Percentiles rank a stretch among this genome's conserved stretches.
phyloP scores from a whole-genome alignment of 2,888 invertebrate species.

The Ectemnius cavifrons region DNA sequence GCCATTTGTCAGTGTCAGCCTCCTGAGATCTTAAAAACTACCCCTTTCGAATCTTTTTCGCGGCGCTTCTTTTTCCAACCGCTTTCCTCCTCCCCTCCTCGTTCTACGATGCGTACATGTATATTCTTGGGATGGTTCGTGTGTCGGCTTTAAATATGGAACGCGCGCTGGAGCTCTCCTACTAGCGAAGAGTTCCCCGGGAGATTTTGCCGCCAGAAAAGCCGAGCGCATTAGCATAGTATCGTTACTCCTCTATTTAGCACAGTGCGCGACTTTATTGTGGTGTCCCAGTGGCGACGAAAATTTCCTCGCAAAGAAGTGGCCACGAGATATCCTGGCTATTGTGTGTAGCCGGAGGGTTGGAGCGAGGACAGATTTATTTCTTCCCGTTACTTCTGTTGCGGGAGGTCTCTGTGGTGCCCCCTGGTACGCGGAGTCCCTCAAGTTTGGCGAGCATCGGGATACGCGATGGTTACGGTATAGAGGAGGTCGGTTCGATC shows the following conservation, averaged over 20 bases:
- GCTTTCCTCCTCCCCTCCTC: background rate
- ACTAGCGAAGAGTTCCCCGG: background rate
- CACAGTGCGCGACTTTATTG: too few relatives aligned
- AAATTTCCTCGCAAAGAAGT: background rate
- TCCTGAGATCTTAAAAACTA: slow-evolving; percentile 63
- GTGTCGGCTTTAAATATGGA: slow-evolving; percentile 4
- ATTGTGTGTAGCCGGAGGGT: background rate
- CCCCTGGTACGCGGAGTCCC: too few relatives aligned
- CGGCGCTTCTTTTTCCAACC: slow-evolving; percentile 9
- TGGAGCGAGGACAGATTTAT: slow-evolving; percentile 24
- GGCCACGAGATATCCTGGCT: background rate
- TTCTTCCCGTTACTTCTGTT: background rate
- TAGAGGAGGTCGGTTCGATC: slow-evolving; percentile 16
- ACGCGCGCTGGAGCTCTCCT: background rate
- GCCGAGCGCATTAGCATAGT: too few relatives aligned
- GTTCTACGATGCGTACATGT: slow-evolving; percentile 11
- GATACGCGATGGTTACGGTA: background rate
- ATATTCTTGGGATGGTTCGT: slow-evolving; percentile 29
- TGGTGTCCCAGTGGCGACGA: background rate
- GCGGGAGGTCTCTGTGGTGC: too few relatives aligned
- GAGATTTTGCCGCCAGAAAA: background rate
- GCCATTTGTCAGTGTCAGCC: slow-evolving; percentile 70
- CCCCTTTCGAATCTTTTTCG: slow-evolving; percentile 20
- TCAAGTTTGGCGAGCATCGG: too few relatives aligned
- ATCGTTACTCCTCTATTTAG: too few relatives aligned